These are phyloP conservation scores for Hyles lineata DNA, from an alignment of 2,888 invertebrate species.

Conservation along the genomic window DNA sequence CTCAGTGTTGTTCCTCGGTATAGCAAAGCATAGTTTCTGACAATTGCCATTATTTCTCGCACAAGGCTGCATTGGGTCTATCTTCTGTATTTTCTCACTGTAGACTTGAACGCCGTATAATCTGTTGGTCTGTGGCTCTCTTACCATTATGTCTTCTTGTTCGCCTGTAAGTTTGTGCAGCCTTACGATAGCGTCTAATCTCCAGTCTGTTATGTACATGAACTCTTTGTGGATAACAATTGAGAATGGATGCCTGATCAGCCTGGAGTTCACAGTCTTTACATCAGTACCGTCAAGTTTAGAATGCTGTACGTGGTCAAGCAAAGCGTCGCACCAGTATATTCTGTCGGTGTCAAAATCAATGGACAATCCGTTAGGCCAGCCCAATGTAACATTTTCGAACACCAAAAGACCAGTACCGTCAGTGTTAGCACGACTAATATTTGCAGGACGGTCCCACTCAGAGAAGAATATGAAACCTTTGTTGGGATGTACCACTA, in stretches of 20 bases:
- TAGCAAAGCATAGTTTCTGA: constrained; percentile 97
- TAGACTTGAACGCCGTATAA: constrained; percentile 96
- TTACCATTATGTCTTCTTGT: constrained; percentile 93
- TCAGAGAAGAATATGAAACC: constrained; percentile 98
- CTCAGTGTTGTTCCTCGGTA: constrained; percentile 87
- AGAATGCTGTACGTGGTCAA: constrained; percentile 98
- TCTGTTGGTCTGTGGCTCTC: constrained; percentile 95
- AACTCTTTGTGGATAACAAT: constrained; percentile 95
- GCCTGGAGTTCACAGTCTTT: constrained; percentile 92
- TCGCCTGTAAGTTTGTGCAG: constrained; percentile 95
- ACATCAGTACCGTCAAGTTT: constrained; percentile 96
- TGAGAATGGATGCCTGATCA: constrained; percentile 95
- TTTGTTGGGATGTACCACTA: constrained; percentile 98
- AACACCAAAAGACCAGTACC: constrained; percentile 95
- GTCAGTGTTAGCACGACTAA: constrained; percentile 96
- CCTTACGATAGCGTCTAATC: constrained; percentile 96
- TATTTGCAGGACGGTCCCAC: constrained; percentile 98
- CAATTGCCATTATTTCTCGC: constrained; percentile 94
- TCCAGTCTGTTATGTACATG: constrained; percentile 99
- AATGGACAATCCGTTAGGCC: constrained; percentile 98
- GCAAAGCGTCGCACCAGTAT: constrained; percentile 98
- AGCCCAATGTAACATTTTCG: constrained; percentile 95
- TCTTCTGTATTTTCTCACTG: constrained; percentile 89
- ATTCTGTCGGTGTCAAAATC: constrained; percentile 94
- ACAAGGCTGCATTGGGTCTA: constrained; percentile 92